phyloP scores from a whole-genome alignment of 2,888 invertebrate species.

The Osmoderma eremita region DNA sequence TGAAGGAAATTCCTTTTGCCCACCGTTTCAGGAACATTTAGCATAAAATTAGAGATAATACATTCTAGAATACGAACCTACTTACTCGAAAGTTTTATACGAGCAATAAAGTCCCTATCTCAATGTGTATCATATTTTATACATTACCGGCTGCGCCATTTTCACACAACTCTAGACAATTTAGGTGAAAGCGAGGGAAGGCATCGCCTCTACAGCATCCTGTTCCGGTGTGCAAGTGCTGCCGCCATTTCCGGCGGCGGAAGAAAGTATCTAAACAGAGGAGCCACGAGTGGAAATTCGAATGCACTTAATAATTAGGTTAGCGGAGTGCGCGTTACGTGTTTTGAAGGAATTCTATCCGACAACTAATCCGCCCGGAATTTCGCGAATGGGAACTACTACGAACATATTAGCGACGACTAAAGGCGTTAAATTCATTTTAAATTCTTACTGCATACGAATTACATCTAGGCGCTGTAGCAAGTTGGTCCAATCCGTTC shows the following conservation, averaged over 20 bases:
- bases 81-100: conserved; percentile 12
- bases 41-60: conserved; percentile 19
- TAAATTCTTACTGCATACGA: conserved; percentile 18
- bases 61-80: not conserved
- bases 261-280: conserved; percentile 46
- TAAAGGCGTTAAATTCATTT: conserved; percentile 10
- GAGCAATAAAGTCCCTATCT: conserved; percentile 19
- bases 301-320: conserved; percentile 49
- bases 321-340: conserved; percentile 42
- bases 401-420: conserved; percentile 7
- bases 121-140: conserved; percentile 35
- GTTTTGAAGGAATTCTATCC: conserved; percentile 34
- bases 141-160: conserved; percentile 19
- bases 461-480: not conserved
- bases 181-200: conserved; percentile 42
- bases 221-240: conserved; percentile 47
- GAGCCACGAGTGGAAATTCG: conserved; percentile 46
- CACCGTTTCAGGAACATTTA: not conserved
- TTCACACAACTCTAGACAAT: conserved; percentile 33
- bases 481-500: not conserved
- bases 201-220: conserved; percentile 46
- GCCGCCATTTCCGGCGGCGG: conserved; percentile 44
- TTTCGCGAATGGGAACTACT: conserved; percentile 8
- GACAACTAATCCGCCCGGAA: conserved; percentile 10
- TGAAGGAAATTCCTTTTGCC: conserved; percentile 6